Conservation (phyloP, 2,888 invertebrate genomes). For the Heteropelma amictum region DNA sequence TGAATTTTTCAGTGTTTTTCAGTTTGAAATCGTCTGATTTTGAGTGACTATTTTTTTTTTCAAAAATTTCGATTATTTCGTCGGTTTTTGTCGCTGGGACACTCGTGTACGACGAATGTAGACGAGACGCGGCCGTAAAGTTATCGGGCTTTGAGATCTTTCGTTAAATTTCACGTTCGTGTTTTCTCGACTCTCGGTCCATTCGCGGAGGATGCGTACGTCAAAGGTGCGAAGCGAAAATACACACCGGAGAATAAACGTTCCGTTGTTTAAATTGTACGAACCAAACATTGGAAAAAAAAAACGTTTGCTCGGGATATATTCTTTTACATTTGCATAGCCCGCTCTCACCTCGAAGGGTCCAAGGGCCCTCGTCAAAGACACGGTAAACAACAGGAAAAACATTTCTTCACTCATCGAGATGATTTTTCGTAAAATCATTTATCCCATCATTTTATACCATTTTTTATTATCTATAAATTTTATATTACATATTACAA, state of each 20-base stretch:
- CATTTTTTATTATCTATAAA: too few species aligned
- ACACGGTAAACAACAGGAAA: not conserved
- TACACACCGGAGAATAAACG: constrained; percentile 27
- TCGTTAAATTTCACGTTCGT: not conserved
- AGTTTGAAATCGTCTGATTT: too few species aligned
- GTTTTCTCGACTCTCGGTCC: not conserved
- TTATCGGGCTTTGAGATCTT: not conserved
- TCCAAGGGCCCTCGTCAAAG: constrained; percentile 11
- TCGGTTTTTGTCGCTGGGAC: too few species aligned
- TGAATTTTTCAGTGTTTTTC: too few species aligned
- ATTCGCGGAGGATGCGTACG: not conserved
- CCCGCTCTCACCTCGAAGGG: not conserved
- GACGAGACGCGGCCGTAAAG: too few species aligned
- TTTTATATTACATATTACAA: too few species aligned
- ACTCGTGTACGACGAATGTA: too few species aligned
- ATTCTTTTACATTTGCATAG: constrained; percentile 15
- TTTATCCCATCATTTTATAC: too few species aligned
- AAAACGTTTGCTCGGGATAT: constrained; percentile 25
- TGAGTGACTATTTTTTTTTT: too few species aligned
- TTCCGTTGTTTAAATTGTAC: not conserved
- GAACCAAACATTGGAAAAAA: not conserved
- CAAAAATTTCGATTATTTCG: too few species aligned
- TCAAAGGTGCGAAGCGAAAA: constrained; percentile 25
- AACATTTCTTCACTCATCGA: not conserved
- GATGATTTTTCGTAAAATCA: too few species aligned